Conservation (phyloP, 2,797 vertebrate species). For the Sternotherus odoratus region DNA sequence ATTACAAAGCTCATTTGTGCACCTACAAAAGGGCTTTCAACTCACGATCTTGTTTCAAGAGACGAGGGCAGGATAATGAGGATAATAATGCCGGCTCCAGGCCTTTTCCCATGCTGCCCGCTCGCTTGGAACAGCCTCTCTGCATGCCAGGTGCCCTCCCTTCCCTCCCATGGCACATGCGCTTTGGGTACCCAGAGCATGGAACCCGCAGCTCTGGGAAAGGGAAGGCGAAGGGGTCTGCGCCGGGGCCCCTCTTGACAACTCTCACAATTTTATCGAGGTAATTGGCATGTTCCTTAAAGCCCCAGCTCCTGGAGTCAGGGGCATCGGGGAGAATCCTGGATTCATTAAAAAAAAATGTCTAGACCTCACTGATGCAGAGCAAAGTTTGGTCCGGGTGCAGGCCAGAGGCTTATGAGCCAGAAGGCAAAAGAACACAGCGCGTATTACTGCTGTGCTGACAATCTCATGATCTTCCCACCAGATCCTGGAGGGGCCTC, state of each 20-base stretch:
- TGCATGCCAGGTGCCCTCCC: neutral
- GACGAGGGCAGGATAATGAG: neutral
- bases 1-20: constrained; percentile 42
- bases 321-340: neutral
- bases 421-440: neutral
- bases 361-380: neutral
- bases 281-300: neutral
- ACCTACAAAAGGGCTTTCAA: constrained; percentile 4
- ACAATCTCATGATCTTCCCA: neutral
- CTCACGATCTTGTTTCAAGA: neutral
- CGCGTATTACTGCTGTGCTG: neutral
- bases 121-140: neutral
- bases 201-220: neutral
- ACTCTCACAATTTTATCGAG: neutral
- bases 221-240: rapidly evolving
- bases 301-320: neutral
- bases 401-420: no score
- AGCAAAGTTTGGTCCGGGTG: neutral
- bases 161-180: neutral
- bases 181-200: neutral
- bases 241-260: neutral
- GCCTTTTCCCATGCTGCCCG: neutral
- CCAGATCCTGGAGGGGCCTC: neutral
- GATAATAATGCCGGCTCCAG: constrained; percentile 3
- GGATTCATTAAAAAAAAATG: neutral